Percentiles rank a stretch among this genome's conserved stretches.
Evolutionary conservation across 1,140 invertebrate species (phyloP).

Genomic region (Ridgeia piscesae): DNA sequence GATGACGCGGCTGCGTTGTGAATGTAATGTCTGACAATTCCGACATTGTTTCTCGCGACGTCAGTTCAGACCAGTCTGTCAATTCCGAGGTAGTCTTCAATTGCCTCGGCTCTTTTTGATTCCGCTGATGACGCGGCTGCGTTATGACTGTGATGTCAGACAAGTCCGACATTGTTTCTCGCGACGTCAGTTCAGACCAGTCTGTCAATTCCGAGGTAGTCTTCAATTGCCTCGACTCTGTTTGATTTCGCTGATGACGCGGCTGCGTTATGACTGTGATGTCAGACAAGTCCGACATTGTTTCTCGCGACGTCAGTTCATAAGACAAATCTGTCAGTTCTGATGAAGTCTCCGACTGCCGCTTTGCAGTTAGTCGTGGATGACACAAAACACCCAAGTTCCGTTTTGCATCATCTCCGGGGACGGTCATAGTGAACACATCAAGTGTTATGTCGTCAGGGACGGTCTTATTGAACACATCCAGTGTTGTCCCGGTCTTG

Average conservation of each 20-base stretch:
- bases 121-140: neutral
- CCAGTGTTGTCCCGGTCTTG: neutral
- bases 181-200: neutral
- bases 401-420: neutral
- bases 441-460: neutral
- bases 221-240: neutral
- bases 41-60: neutral
- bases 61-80: neutral
- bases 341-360: neutral
- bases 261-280: neutral
- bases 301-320: neutral
- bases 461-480: neutral
- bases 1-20: neutral
- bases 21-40: neutral
- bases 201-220: neutral
- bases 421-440: neutral
- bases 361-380: neutral
- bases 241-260: neutral
- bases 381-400: neutral
- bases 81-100: neutral
- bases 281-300: neutral
- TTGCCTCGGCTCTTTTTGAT: neutral
- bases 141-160: neutral
- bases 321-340: neutral
- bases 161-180: neutral